Conservation (phyloP, 2,888 invertebrate genomes). For the Phortica okadai region DNA sequence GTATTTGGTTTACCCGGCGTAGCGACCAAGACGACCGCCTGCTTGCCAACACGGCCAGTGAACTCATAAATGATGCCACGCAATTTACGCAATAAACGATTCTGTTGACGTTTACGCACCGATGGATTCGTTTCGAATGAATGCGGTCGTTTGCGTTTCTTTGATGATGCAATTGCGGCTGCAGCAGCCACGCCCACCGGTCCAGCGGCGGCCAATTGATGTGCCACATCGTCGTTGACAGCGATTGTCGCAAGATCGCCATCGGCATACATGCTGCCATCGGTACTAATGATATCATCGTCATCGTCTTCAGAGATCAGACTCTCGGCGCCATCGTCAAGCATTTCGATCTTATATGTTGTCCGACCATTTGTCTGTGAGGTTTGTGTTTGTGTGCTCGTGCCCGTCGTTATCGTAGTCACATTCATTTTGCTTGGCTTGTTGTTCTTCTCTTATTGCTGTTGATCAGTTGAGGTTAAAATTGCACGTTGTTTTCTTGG, state of each 20-base stretch:
- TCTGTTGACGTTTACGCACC: constrained; percentile 96
- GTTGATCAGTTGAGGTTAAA: constrained; percentile 21
- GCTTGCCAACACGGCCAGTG: constrained; percentile 97
- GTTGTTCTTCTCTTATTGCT: constrained; percentile 48
- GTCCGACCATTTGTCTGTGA: constrained; percentile 58
- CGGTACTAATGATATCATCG: constrained; percentile 89
- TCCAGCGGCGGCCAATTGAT: constrained; percentile 96
- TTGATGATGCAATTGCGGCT: constrained; percentile 96
- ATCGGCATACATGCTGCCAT: constrained; percentile 88
- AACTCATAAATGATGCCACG: constrained; percentile 97
- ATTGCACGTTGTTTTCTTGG: not conserved
- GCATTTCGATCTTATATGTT: constrained; percentile 85
- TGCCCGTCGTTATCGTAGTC: constrained; percentile 73
- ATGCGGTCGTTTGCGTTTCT: constrained; percentile 95
- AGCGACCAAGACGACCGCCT: constrained; percentile 96
- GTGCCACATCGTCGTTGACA: constrained; percentile 91
- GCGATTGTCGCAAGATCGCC: constrained; percentile 86
- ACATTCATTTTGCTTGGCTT: constrained; percentile 68
- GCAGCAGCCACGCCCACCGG: constrained; percentile 98
- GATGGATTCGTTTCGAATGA: constrained; percentile 98
- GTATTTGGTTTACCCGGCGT: constrained; percentile 97
- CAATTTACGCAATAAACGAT: constrained; percentile 90
- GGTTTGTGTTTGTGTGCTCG: constrained; percentile 61
- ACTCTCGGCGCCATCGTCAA: constrained; percentile 80
- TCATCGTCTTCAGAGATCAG: constrained; percentile 88